Evolutionary conservation across 2,888 invertebrate species (phyloP).

Genomic region (Poecilobothrus nobilitatus): DNA sequence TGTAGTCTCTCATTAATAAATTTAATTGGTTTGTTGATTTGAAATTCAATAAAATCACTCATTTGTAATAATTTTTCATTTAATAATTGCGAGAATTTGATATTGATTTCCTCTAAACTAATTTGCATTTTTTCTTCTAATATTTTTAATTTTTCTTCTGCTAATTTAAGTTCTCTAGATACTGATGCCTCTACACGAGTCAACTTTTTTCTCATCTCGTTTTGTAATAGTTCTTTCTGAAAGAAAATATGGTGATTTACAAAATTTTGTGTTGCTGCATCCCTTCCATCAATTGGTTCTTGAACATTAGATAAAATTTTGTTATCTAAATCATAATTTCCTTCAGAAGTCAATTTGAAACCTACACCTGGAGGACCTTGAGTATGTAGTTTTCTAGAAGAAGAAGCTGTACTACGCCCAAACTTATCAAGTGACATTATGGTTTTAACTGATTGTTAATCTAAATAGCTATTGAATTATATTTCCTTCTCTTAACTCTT

Average conservation of each 20-base stretch:
- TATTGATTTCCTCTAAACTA: too few relatives aligned
- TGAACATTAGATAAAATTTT: background rate
- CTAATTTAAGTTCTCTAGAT: too few relatives aligned
- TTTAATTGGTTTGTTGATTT: background rate
- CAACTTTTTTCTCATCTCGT: too few relatives aligned
- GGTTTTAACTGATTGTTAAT: background rate
- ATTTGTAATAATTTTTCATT: too few relatives aligned
- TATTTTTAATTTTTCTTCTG: too few relatives aligned
- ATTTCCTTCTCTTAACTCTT: conserved; percentile 11
- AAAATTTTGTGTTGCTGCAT: background rate
- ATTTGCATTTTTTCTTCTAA: too few relatives aligned
- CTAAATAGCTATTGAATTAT: conserved; percentile 4
- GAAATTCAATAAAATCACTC: background rate
- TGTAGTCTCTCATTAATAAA: too few relatives aligned
- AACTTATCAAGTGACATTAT: conserved; percentile 13
- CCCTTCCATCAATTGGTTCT: background rate
- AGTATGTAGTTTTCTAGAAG: too few relatives aligned
- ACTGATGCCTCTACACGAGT: too few relatives aligned
- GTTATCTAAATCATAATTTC: background rate
- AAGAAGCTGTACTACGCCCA: background rate
- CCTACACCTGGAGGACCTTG: background rate
- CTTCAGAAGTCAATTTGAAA: background rate
- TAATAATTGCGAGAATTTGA: too few relatives aligned
- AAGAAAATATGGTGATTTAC: background rate
- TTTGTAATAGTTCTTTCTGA: too few relatives aligned